Conservation (phyloP, 2,797 vertebrate genomes). For the Gephyroberyx darwinii region DNA sequence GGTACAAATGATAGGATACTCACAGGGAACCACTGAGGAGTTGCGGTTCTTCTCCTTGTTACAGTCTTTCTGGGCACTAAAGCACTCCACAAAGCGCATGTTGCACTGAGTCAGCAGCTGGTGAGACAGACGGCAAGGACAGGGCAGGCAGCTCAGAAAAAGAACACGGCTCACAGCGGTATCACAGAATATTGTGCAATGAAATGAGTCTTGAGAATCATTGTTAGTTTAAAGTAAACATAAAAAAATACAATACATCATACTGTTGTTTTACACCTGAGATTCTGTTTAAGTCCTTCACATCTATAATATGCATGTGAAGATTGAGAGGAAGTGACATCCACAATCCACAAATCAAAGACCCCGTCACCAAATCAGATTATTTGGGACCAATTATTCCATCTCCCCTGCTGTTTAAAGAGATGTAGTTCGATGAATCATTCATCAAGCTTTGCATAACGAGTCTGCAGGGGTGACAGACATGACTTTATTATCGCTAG, state of each 20-base stretch:
- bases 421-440: constrained; percentile 65
- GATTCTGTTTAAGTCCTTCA: constrained; percentile 23
- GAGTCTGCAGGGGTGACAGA: constrained; percentile 63
- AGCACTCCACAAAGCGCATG: constrained; percentile 93
- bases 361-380: constrained; percentile 1
- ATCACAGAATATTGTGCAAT: neutral
- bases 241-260: constrained; percentile 8
- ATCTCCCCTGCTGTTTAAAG: constrained; percentile 58
- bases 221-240: constrained; percentile 36
- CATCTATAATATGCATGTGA: constrained; percentile 42
- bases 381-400: constrained; percentile 63
- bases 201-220: constrained; percentile 15
- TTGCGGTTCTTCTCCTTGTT: constrained; percentile 99
- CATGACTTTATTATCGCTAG: constrained; percentile 62
- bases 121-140: constrained; percentile 37
- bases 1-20: constrained; percentile 70
- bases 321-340: constrained; percentile 50
- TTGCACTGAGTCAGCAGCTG: constrained; percentile 98
- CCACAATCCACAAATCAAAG: constrained; percentile 3
- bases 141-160: constrained; percentile 1
- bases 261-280: constrained; percentile 29
- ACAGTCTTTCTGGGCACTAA: constrained; percentile 97
- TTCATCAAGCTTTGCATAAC: constrained; percentile 61
- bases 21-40: constrained; percentile 98
- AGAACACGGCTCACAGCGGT: neutral